These are phyloP conservation scores for Phoebastria nigripes DNA, from an alignment of 2,797 vertebrate species.

Conservation along the genomic window DNA sequence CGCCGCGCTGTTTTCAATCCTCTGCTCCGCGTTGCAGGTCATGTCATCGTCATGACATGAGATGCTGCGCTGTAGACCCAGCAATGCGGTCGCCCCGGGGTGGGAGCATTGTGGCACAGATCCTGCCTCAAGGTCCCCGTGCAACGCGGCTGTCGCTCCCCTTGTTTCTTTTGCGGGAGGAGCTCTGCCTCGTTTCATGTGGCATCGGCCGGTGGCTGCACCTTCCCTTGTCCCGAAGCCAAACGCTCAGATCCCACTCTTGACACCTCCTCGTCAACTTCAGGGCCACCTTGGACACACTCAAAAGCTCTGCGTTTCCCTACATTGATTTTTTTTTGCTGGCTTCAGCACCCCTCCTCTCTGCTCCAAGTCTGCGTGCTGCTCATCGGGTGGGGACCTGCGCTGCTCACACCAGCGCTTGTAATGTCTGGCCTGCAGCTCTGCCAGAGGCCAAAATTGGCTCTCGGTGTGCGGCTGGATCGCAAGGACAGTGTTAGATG, in stretches of 20 bases:
- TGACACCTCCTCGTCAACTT: neutral
- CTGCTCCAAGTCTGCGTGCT: slow-evolving; percentile 44
- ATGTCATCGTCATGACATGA: accelerated
- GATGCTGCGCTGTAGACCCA: neutral
- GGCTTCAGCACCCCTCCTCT: slow-evolving; percentile 36
- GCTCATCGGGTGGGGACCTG: slow-evolving; percentile 69
- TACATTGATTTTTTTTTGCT: neutral
- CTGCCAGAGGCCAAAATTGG: slow-evolving; percentile 73
- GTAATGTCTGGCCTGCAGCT: slow-evolving; percentile 75
- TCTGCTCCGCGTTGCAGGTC: accelerated
- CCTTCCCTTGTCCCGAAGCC: neutral
- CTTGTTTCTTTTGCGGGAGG: neutral
- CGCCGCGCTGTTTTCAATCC: accelerated
- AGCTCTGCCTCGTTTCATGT: accelerated
- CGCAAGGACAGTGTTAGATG: slow-evolving; percentile 48
- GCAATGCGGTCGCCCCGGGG: accelerated
- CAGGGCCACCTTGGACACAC: neutral
- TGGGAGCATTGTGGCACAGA: neutral
- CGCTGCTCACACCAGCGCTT: slow-evolving; percentile 66
- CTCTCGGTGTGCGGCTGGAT: slow-evolving; percentile 62
- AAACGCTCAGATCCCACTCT: neutral
- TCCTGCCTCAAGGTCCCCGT: neutral
- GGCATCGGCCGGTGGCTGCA: accelerated
- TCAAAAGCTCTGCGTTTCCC: neutral
- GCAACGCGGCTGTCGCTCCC: neutral